These are phyloP conservation scores for Spizaetus ornatus DNA, from an alignment of 2,113 vertebrate species.

Conservation along the genomic window DNA sequence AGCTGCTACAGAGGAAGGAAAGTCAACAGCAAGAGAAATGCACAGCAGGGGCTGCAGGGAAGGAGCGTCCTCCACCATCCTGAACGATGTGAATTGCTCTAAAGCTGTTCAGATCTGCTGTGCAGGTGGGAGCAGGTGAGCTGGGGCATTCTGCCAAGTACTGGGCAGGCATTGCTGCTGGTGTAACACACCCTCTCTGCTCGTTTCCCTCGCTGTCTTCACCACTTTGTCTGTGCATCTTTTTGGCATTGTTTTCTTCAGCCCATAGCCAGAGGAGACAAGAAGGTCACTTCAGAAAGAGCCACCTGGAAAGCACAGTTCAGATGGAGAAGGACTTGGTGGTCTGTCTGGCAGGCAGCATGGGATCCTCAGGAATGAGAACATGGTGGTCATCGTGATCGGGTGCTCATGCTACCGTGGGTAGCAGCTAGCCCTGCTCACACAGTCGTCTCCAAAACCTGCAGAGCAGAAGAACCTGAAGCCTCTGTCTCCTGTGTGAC, in stretches of 20 bases:
- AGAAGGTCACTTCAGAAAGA: not conserved
- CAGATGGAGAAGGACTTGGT: not conserved
- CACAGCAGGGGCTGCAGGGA: not conserved
- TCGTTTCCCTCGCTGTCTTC: not conserved
- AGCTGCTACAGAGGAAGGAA: not conserved
- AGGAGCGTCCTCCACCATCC: not conserved
- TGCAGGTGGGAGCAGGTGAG: not conserved
- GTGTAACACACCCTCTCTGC: not conserved
- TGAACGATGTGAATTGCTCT: not conserved
- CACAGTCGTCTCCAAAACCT: not conserved
- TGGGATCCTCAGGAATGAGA: accelerated
- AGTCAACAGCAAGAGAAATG: not conserved
- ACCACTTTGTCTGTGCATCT: not conserved
- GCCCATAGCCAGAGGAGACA: not conserved
- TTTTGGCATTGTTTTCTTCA: not conserved
- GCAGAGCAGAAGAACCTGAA: not conserved
- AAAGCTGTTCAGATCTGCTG: not conserved
- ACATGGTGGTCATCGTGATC: accelerated
- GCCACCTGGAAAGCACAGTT: not conserved
- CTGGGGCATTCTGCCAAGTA: not conserved
- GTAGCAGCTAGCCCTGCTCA: not conserved
- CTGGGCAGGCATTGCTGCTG: not conserved
- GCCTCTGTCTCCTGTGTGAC: not conserved
- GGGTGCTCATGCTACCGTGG: accelerated
- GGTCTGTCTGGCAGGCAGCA: not conserved